These are phyloP conservation scores for Egretta garzetta DNA, from an alignment of 2,113 vertebrate species.

Conservation along the genomic window DNA sequence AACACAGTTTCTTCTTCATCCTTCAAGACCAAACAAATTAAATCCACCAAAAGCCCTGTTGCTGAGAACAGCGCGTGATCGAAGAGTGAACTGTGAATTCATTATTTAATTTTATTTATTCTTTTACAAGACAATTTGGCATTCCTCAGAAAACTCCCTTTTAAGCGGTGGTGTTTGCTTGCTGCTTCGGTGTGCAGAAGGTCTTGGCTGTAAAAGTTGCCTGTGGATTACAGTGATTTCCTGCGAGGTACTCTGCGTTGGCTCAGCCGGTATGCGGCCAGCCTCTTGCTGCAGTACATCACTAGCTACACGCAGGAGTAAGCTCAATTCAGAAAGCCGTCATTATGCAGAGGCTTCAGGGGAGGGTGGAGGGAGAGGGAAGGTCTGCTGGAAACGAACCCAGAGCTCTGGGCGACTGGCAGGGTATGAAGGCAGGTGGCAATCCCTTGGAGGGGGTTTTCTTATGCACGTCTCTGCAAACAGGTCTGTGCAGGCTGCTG, in stretches of 20 bases:
- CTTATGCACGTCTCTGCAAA: background rate
- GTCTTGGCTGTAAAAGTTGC: background rate
- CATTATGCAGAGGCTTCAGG: background rate
- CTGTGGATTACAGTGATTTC: background rate
- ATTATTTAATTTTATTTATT: background rate
- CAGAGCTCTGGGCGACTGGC: background rate
- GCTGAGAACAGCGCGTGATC: background rate
- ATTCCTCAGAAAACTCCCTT: background rate
- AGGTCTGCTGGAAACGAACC: background rate
- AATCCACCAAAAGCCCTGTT: background rate
- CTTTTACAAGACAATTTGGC: background rate
- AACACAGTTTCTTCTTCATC: background rate
- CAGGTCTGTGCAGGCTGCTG: slow-evolving; percentile 43
- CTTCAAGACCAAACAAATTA: background rate
- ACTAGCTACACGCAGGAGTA: background rate
- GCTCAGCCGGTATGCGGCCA: background rate
- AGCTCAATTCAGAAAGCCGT: background rate
- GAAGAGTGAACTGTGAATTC: background rate
- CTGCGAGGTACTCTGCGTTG: too few species aligned
- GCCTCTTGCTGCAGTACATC: background rate
- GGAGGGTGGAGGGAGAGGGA: background rate
- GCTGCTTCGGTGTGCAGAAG: background rate
- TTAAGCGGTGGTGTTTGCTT: background rate
- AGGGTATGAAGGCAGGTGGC: background rate
- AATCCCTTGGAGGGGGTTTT: background rate